A percentile compares a stretch with the other conserved stretches of the same genome.
Evolutionary conservation across 1,140 invertebrate species (phyloP).

Genomic region (Steinernema feltiae): DNA sequence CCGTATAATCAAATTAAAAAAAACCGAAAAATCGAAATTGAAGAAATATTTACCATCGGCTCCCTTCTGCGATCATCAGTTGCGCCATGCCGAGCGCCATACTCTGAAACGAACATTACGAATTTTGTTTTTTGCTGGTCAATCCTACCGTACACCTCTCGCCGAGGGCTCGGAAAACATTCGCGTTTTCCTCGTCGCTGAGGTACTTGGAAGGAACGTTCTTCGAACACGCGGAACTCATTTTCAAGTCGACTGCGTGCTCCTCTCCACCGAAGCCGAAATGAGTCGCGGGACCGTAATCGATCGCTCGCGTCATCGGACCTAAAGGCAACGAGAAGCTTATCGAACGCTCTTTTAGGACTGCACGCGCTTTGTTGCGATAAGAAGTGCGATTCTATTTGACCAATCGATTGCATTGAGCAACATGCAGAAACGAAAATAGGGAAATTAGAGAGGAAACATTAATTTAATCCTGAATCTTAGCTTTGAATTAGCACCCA

Average conservation of each 20-base stretch:
- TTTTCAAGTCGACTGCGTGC: background rate
- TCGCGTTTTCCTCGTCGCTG: background rate
- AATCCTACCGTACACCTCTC: background rate
- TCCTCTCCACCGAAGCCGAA: background rate
- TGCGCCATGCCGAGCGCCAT: background rate
- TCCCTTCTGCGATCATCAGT: background rate
- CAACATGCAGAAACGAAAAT: background rate
- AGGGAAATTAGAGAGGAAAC: no score
- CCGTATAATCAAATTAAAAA: no score
- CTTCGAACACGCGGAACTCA: background rate
- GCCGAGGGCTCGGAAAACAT: background rate
- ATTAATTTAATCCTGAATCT: no score
- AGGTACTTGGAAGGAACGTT: slow-evolving; percentile 8
- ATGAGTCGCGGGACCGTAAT: background rate
- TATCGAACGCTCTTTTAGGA: background rate
- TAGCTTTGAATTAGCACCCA: background rate
- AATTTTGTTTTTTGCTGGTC: background rate
- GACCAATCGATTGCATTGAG: background rate
- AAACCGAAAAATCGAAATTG: no score
- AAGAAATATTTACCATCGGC: no score
- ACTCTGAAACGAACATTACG: background rate
- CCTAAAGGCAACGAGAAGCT: background rate
- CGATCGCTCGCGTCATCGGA: background rate
- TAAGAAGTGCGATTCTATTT: slow-evolving; percentile 6
- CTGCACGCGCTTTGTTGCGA: background rate